Base-by-base conservation (phyloP, 2,888 invertebrate species). In the Mystacides longicornis region DNA sequence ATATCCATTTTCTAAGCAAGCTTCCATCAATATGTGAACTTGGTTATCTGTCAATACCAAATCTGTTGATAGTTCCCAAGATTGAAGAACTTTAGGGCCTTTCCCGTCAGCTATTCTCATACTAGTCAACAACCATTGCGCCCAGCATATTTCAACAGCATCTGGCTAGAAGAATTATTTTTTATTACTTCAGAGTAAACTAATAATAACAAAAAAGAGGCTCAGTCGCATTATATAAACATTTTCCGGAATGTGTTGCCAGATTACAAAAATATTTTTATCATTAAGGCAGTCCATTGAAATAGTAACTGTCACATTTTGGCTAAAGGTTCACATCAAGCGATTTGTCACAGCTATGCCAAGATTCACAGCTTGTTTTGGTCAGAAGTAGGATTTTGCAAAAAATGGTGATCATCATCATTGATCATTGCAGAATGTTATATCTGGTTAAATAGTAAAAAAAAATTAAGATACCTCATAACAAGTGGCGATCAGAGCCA, bases 401-500 rank as follows among this genome's bases (percentile, higher is more conserved):
- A n/a, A n/a, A n/a, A n/a, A n/a, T n/a, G n/a, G n/a, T n/a, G n/a
- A n/a, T n/a, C n/a, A n/a, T n/a, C n/a, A n/a, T n/a, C n/a, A n/a
- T n/a, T n/a, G n/a, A n/a, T n/a, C n/a, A n/a, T n/a, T n/a, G n/a
- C n/a, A n/a, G n/a, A n/a, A n/a, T n/a, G n/a, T n/a, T n/a, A n/a
- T 37, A 37, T n/a, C 37, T 7, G 37, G 37, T 7, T n/a, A 3
- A 7, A 37, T 37, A 14, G 14, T 19, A 18, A 46, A n/a, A 46
- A 4, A 19, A 23, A 48, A 4, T 23, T 16, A 23, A 51, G 42
- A n/a, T 49, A 84, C 85, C 78, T 86, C 85, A 65, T 85, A 86
- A 66, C 82, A 84, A 56, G 83, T 81, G 14, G 86, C 86, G 43
- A 86, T 72, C 56, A 86, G 76, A 11, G 82, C 81, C 7, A 86